Evolutionary conservation across 2,797 vertebrate species (phyloP), one percentile per base, ranked within the genome.

Genomic region (Aldrovandia affinis): DNA sequence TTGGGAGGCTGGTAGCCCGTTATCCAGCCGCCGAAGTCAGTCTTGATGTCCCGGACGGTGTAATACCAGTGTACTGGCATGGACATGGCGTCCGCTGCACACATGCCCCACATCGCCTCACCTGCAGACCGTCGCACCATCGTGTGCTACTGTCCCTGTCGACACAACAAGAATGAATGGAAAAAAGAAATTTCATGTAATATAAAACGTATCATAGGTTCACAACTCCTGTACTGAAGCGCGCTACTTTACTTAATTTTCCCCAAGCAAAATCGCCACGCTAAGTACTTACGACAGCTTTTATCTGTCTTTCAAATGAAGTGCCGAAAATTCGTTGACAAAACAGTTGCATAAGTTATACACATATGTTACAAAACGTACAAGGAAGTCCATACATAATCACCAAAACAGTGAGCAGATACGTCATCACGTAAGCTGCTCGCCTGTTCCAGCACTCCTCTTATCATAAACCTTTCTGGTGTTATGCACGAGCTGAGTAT

Each of bases 1-100:
- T 84, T 77, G 22, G 94, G 93, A 0, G 89, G 1, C 9, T 20
- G 86, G 57, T 93, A 90, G 1, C 87, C 87, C 0, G 84, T 78
- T 6, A 95, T 93, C 93, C 93, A 94, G 36, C 91, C 92, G 0
- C 86, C 88, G 5, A 94, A 95, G 84, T 94, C 92, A 2, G 70
- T 86, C 39, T 44, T 80, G 87, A 95, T 95, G 90, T 94, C 89
- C 0, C 83, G 63, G 25, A 92, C 52, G 81, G 89, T 44, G 68
- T 95, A 95, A 86, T 91, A 95, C 94, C 94, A 95, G 89, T 95
- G 94, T 14, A 93, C 94, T 0, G 94, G 93, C 94, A 95, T 95
- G 25, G 94, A 93, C 90, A 92, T 84, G 47, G 94, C 88, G 80
- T 95, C 94, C 0, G 87, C 94, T 0, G 91, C 93, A 81, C 92